These are phyloP conservation scores for Hoplodrina ambigua DNA, from an alignment of 2,888 invertebrate genomes.

Conservation along the genomic window DNA sequence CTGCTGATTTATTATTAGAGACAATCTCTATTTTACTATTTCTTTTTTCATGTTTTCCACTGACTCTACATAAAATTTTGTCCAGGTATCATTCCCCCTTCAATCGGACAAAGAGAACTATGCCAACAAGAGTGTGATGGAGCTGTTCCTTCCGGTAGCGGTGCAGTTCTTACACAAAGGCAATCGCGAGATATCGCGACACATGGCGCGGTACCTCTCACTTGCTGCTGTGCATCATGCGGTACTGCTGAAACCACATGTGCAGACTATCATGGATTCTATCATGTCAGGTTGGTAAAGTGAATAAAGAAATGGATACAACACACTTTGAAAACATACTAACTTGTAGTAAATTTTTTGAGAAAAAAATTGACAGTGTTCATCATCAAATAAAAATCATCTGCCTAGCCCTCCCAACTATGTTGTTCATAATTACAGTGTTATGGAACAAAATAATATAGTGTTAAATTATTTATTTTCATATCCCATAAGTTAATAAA, in stretches of 20 bases:
- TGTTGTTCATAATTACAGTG: too few species aligned
- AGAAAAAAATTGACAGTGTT: too few species aligned
- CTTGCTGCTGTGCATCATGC: constrained; percentile 98
- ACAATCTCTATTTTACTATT: not conserved
- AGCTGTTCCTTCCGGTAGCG: constrained; percentile 96
- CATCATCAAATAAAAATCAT: too few species aligned
- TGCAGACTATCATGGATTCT: constrained; percentile 97
- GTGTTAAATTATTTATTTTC: too few species aligned
- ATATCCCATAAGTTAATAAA: not conserved
- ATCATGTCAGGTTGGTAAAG: constrained; percentile 93
- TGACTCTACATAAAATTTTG: not conserved
- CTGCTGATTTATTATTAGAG: not conserved
- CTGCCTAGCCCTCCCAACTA: too few species aligned
- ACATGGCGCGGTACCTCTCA: constrained; percentile 97
- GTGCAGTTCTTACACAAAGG: constrained; percentile 97
- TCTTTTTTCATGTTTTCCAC: not conserved
- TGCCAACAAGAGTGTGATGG: constrained; percentile 93
- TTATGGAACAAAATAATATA: too few species aligned
- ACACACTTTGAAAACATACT: too few species aligned
- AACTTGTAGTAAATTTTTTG: too few species aligned
- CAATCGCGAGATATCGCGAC: constrained; percentile 96
- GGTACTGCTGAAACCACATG: constrained; percentile 95
- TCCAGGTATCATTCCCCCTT: constrained; percentile 86
- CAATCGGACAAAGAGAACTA: constrained; percentile 90
- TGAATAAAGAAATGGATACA: not conserved